Evolutionary conservation across 1,140 invertebrate species (phyloP).

Genomic region (Magallana gigas): DNA sequence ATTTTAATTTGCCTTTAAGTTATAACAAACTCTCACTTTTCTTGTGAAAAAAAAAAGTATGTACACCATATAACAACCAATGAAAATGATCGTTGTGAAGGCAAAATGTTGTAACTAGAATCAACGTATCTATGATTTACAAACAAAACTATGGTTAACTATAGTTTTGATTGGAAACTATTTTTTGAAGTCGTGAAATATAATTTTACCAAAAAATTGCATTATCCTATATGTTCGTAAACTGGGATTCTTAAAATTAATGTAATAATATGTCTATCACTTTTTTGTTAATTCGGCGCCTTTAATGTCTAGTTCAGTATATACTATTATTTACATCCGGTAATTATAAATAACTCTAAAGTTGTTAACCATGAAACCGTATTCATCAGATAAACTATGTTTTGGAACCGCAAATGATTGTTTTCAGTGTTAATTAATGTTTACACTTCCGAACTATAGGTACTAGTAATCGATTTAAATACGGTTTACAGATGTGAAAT

Average conservation of each 20-base stretch:
- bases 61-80: not conserved
- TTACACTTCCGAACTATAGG: not conserved
- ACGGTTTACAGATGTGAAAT: conserved; percentile 4
- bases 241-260: not conserved
- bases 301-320: not conserved
- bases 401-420: not conserved
- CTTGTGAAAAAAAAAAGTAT: not conserved
- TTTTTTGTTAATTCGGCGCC: not conserved
- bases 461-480: not conserved
- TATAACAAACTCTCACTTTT: not conserved
- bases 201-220: not conserved
- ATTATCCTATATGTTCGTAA: not conserved
- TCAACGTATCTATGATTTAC: conserved; percentile 5
- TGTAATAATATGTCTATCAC: not conserved
- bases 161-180: not conserved
- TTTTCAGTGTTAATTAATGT: not conserved
- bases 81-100: conserved; percentile 5
- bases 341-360: not conserved
- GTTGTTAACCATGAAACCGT: not conserved
- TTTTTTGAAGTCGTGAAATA: not conserved
- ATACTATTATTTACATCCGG: not conserved
- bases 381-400: not conserved
- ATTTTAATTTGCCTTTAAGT: not conserved
- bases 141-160: conserved; percentile 1
- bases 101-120: not conserved